Evolutionary conservation across 2,797 vertebrate species (phyloP), one percentile per base, ranked within the genome.

Genomic region (Parambassis ranga): DNA sequence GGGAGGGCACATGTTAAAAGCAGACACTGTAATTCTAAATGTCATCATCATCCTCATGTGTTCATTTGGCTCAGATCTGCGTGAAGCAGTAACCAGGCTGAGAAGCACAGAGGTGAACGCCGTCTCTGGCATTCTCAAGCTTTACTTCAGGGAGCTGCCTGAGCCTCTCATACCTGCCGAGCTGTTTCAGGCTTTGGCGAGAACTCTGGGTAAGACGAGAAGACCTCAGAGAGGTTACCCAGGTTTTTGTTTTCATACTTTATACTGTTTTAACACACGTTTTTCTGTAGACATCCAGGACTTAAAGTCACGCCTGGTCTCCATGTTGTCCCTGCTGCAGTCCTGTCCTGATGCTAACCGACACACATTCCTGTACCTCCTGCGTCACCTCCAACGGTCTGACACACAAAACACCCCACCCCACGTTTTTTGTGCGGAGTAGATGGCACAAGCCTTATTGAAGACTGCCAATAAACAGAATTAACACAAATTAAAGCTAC

Each of bases 71-170:
- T 72, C 81, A 93, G 92, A 83, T 84, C 75, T 90, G 39, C 88
- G 89, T 8, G 91, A 93, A 11, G 92, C 92, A 0, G 77, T 92
- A 0, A 68, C 71, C 27, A 78, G 65, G n/a, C 51, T 94, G 75
- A 90, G 90, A 38, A 75, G 42, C 1, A 64, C 71, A 0, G 93
- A 94, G 6, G 87, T 94, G 31, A 89, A 93, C 24, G 75, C 70
- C 0, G 92, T 92, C 9, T 87, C 91, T 4, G 90, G 93, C 0
- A 79, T 90, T 1, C 87, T 94, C 26, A 94, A 94, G 19, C 87
- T 93, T 1, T 93, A 90, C 76, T 83, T 93, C 35, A 88, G 92
- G 60, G 91, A 93, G 38, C 87, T 94, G 7, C 92, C 92, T 0
- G 87, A 92, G 32, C 78, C 92, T 2, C 87, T 94, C 1, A 56